phyloP scores from a whole-genome alignment of 2,797 vertebrate species.

The Propithecus perrieri region DNA sequence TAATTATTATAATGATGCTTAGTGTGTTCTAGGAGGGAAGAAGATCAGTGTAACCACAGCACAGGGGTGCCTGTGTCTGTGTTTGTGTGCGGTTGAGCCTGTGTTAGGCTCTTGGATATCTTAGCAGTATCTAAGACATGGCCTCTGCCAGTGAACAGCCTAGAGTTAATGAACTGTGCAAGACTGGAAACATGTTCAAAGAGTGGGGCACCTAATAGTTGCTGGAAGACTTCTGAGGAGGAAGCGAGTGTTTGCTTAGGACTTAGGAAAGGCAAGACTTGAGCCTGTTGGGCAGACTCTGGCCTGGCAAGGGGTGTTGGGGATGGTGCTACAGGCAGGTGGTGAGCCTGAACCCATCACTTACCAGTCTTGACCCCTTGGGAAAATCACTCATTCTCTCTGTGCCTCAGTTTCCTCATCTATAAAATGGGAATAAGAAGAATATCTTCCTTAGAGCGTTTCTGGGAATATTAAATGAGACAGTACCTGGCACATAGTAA shows the following conservation, averaged over 20 bases:
- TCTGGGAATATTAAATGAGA: background rate
- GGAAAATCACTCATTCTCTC: background rate
- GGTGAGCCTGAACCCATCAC: background rate
- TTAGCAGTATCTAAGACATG: background rate
- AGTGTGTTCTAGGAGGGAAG: background rate
- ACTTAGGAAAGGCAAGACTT: background rate
- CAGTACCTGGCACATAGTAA: background rate
- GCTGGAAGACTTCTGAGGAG: background rate
- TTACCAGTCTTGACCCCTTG: background rate
- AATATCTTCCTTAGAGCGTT: background rate
- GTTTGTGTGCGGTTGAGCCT: background rate
- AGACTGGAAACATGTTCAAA: background rate
- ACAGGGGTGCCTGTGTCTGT: background rate
- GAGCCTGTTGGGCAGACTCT: background rate
- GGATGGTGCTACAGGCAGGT: background rate
- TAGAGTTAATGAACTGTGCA: background rate
- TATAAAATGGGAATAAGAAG: background rate
- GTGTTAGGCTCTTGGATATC: background rate
- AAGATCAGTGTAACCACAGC: background rate
- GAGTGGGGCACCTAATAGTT: background rate
- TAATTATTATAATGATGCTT: background rate
- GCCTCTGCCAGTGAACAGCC: background rate
- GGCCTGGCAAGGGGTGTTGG: background rate
- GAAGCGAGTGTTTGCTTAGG: background rate
- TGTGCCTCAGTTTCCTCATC: background rate